These are phyloP conservation scores for Ricordea florida DNA, from an alignment of 92 coral and sea anemone species.

Conservation along the genomic window DNA sequence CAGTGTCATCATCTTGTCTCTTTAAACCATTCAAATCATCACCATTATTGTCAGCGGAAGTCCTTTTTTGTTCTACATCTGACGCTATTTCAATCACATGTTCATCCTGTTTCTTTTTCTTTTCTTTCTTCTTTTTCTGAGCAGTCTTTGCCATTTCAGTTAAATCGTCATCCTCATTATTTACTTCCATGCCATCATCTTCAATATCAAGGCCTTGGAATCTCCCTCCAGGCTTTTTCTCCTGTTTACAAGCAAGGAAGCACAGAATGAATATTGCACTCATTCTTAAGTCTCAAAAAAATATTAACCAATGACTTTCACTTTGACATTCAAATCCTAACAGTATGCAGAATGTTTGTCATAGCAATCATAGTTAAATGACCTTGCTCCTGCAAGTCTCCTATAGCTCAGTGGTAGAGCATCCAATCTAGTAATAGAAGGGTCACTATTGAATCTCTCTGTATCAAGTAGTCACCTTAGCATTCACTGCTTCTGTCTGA, in stretches of 20 bases:
- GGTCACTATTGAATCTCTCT: slow-evolving; percentile 2
- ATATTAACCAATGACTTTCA: background rate
- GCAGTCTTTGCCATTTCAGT: slow-evolving; percentile 10
- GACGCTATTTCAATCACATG: background rate
- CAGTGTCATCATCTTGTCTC: slow-evolving; percentile 15
- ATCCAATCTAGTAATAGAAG: background rate
- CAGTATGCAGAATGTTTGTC: too few relatives aligned
- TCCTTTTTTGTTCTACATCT: background rate
- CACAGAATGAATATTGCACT: background rate
- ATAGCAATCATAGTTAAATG: too few relatives aligned
- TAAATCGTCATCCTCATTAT: slow-evolving; percentile 15
- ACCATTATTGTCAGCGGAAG: slow-evolving; percentile 11
- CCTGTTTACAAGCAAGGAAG: background rate
- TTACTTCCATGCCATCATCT: slow-evolving; percentile 26
- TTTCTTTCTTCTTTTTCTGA: slow-evolving; percentile 73
- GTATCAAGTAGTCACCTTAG: too few relatives aligned
- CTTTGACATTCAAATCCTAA: too few relatives aligned
- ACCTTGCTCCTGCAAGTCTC: background rate
- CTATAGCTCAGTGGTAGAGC: background rate
- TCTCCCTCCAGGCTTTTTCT: slow-evolving; percentile 18
- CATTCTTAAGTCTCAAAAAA: too few relatives aligned
- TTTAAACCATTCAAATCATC: background rate
- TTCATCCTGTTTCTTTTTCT: slow-evolving; percentile 52
- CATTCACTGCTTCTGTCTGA: too few relatives aligned
- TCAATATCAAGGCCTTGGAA: slow-evolving; percentile 68